Evolutionary conservation across 64 coral and sea anemone species (phyloP).

Genomic region (Orbicella faveolata): DNA sequence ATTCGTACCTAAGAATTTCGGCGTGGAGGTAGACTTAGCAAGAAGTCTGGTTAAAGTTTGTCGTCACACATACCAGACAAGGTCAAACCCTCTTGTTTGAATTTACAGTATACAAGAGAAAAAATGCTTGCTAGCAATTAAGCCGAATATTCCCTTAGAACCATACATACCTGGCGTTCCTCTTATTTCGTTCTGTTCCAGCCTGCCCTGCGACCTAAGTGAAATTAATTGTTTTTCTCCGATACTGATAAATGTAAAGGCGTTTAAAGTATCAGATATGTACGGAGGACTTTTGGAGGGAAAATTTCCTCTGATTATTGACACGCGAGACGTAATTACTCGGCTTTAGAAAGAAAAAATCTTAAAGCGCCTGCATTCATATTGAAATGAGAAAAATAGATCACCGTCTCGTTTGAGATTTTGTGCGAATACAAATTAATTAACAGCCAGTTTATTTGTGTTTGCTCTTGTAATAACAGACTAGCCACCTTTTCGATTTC

Average conservation of each 20-base stretch:
- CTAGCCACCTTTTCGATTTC: not conserved
- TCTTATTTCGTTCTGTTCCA: too few species aligned
- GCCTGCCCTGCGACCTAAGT: too few species aligned
- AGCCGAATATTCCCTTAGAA: too few species aligned
- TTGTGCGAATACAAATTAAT: slow-evolving; percentile 8
- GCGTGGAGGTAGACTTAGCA: not conserved
- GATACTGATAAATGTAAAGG: not conserved
- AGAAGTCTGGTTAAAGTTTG: not conserved
- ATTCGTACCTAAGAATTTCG: not conserved
- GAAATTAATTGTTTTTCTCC: not conserved
- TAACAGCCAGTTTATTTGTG: not conserved
- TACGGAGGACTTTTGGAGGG: not conserved
- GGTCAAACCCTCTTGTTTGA: not conserved
- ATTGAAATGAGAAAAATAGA: slow-evolving; percentile 30
- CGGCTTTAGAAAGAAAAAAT: not conserved
- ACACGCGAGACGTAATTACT: not conserved
- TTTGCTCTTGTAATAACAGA: slow-evolving; percentile 7
- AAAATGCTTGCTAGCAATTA: too few species aligned
- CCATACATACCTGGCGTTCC: too few species aligned
- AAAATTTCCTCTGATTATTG: not conserved
- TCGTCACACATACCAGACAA: not conserved
- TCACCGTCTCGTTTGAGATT: not conserved
- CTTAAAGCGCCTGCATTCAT: not conserved
- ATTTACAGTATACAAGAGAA: not conserved
- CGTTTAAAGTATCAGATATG: not conserved